These are phyloP conservation scores for Puma concolor DNA, from an alignment of 2,113 vertebrate genomes.

Conservation along the genomic window DNA sequence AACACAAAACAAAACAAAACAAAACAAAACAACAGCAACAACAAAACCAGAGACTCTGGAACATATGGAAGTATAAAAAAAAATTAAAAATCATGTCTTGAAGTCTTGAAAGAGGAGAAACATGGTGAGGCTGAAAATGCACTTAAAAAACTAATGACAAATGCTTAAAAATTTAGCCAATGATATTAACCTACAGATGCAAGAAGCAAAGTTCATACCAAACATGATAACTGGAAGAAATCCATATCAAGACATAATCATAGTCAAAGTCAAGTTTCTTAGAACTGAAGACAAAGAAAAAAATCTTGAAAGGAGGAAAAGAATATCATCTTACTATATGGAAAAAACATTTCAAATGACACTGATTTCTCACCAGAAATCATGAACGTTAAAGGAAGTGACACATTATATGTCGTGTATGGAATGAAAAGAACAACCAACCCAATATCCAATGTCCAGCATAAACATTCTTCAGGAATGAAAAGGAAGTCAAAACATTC, in stretches of 20 bases:
- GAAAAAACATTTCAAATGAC: background rate
- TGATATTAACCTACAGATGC: background rate
- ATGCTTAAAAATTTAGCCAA: background rate
- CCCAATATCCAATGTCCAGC: background rate
- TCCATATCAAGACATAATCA: background rate
- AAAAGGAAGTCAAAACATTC: background rate
- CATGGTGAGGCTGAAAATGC: background rate
- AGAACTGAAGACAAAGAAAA: background rate
- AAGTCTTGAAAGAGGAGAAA: background rate
- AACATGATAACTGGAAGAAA: background rate
- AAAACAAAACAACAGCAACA: background rate
- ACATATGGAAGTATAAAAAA: background rate
- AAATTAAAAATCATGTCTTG: background rate
- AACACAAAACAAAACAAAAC: background rate
- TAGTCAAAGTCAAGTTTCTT: background rate
- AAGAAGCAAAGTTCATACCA: background rate
- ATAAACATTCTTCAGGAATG: background rate
- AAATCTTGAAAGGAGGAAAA: background rate
- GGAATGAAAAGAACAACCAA: background rate
- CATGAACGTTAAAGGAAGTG: background rate
- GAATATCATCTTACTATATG: background rate
- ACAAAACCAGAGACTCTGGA: background rate
- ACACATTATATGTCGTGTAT: background rate
- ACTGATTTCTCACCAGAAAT: background rate
- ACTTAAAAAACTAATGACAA: background rate